Evolutionary conservation across 92 coral and sea anemone species (phyloP), one percentile per base, ranked within the genome.

Genomic region (Metridium senile): DNA sequence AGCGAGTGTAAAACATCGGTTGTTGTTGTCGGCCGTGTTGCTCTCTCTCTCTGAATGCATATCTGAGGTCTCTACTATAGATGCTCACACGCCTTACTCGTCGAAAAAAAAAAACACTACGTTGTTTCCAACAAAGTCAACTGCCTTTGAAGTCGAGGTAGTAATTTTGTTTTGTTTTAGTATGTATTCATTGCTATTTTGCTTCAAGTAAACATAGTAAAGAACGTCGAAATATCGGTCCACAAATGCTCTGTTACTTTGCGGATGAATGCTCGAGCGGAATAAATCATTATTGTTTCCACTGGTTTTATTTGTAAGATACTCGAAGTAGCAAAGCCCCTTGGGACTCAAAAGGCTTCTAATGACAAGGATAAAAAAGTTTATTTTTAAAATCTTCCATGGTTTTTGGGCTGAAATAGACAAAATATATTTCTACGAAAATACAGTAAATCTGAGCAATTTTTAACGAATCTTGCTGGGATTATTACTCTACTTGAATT

Each of bases 281-380:
- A 23, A 61, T 27, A 61, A 61, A 61, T 61, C 32, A 11, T 26
- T 7, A 61, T 61, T 61, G 66, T 21, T 61, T 72, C 30, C 20
- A 59, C 49, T 72, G 46, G 75, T 25, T 27, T 34, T 54, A 32
- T 72, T 72, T 54, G 47, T 58, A 52, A 46, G 76, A 72, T 29
- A 72, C 39, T 72, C 65, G 76, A 28, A 18, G 66, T 10, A n/a
- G 34, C 32, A 23, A 61, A 61, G 19, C 66, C 61, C 66, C 66
- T 61, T 61, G 66, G 66, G 33, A 61, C 33, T 61, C 30, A 27
- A 61, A 61, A 61, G 29, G 30, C 31, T 61, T 61, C 66, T 61
- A 7, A 26, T 26, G 33, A 61, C 19, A 21, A 61, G 23, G 22
- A 61, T 7, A 61, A 29, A 61, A 61, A 2, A 21, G 17, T 54